Percentiles rank a stretch among this genome's conserved stretches.
Evolutionary conservation across 2,888 invertebrate species (phyloP).

Genomic region (Acleris literana): DNA sequence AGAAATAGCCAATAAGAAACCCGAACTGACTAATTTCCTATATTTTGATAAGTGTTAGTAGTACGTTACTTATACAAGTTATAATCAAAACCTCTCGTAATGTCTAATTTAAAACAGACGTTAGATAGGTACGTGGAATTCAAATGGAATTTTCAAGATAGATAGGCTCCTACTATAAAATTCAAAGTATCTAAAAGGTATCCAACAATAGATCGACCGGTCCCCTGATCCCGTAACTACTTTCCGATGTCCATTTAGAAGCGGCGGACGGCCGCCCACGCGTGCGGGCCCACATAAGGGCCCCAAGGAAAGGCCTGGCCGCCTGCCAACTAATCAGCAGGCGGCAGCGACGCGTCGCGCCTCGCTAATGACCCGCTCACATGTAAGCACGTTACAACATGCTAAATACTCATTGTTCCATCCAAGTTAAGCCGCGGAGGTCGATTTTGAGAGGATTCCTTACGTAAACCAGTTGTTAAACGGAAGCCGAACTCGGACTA

Average conservation of each 20-base stretch:
- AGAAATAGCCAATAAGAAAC: no score
- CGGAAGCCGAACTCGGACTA: not conserved
- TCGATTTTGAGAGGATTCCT: not conserved
- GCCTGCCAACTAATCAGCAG: slow-evolving; percentile 31
- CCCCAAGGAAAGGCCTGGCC: slow-evolving; percentile 32
- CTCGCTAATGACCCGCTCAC: slow-evolving; percentile 29
- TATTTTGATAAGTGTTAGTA: no score
- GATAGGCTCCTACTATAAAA: no score
- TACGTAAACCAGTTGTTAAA: not conserved
- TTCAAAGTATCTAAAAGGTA: not conserved
- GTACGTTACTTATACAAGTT: no score
- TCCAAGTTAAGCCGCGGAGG: not conserved
- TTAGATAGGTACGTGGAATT: no score
- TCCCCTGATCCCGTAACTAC: not conserved
- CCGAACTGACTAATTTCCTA: no score
- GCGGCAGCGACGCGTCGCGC: slow-evolving; percentile 28
- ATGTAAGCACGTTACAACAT: not conserved
- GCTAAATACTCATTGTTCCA: not conserved
- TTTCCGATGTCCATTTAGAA: slow-evolving; percentile 4
- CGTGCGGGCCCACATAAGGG: slow-evolving; percentile 8
- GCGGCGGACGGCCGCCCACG: slow-evolving; percentile 3
- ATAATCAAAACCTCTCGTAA: no score
- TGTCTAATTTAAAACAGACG: no score
- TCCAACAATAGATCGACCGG: not conserved
- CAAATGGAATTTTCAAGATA: no score